phyloP scores from a whole-genome alignment of 2,888 invertebrate genomes.

The Meiosimyza platycephala region DNA sequence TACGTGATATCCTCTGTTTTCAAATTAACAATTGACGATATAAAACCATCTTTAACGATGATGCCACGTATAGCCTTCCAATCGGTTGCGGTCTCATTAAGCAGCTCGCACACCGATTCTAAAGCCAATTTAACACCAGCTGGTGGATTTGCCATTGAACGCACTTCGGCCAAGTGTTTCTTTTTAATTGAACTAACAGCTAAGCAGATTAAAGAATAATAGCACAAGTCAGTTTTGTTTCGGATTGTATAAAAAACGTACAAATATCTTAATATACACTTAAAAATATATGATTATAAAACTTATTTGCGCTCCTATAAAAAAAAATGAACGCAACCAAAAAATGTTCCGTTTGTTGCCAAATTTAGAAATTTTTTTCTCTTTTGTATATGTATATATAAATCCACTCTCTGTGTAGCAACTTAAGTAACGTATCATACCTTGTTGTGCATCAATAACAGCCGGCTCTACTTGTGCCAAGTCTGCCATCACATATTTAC shows the following conservation, averaged over 20 bases:
- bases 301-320: conserved; percentile 16
- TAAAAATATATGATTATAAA: conserved; percentile 3
- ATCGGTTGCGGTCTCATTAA: conserved; percentile 90
- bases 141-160: conserved; percentile 95
- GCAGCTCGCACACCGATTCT: conserved; percentile 92
- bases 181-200: conserved; percentile 97
- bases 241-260: conserved; percentile 33
- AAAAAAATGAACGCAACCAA: conserved; percentile 13
- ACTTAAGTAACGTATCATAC: conserved; percentile 68
- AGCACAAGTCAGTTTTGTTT: conserved; percentile 24
- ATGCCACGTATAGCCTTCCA: conserved; percentile 94
- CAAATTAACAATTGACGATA: conserved; percentile 93
- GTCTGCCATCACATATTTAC: conserved; percentile 94
- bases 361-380: conserved; percentile 1
- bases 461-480: conserved; percentile 98
- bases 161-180: conserved; percentile 93
- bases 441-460: conserved; percentile 97
- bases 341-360: neutral
- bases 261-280: conserved; percentile 40
- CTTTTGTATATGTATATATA: conserved; percentile 8
- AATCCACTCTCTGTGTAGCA: neutral
- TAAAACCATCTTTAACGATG: conserved; percentile 95
- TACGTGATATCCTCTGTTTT: conserved; percentile 93
- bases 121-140: conserved; percentile 91
- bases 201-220: conserved; percentile 54